Evolutionary conservation across 2,797 vertebrate species (phyloP).

Genomic region (Moxostoma hubbsi): DNA sequence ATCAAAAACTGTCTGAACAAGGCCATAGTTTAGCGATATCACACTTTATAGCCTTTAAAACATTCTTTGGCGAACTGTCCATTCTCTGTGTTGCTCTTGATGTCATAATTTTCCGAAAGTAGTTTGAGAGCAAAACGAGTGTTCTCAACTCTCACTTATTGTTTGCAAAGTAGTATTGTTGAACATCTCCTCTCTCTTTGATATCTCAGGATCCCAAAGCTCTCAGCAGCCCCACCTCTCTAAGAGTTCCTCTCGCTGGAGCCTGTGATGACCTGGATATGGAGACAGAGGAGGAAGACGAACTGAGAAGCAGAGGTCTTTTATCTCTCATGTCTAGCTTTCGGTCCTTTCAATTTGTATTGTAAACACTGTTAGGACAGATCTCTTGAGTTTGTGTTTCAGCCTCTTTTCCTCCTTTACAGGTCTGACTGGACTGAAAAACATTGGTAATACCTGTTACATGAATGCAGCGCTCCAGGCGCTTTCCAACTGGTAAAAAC

Average conservation of each 20-base stretch:
- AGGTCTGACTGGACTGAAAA: constrained; percentile 98
- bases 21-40: too few relatives aligned
- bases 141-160: not conserved
- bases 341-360: not conserved
- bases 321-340: not conserved
- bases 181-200: constrained; percentile 18
- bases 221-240: constrained; percentile 83
- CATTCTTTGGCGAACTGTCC: not conserved
- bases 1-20: too few relatives aligned
- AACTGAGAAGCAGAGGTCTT: constrained; percentile 88
- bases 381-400: not conserved
- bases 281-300: constrained; percentile 93
- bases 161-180: not conserved
- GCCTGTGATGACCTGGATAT: constrained; percentile 91
- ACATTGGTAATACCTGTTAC: constrained; percentile 99
- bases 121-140: not conserved
- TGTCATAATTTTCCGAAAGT: not conserved
- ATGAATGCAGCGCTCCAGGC: constrained; percentile 99
- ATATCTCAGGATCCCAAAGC: constrained; percentile 82
- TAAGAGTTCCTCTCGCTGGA: constrained; percentile 86
- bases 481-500: constrained; percentile 96
- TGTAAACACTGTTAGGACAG: not conserved
- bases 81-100: not conserved
- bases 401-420: constrained; percentile 50
- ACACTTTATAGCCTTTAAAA: too few relatives aligned